Evolutionary conservation across 1,140 invertebrate genomes (phyloP).

Genomic region (Achroia grisella): DNA sequence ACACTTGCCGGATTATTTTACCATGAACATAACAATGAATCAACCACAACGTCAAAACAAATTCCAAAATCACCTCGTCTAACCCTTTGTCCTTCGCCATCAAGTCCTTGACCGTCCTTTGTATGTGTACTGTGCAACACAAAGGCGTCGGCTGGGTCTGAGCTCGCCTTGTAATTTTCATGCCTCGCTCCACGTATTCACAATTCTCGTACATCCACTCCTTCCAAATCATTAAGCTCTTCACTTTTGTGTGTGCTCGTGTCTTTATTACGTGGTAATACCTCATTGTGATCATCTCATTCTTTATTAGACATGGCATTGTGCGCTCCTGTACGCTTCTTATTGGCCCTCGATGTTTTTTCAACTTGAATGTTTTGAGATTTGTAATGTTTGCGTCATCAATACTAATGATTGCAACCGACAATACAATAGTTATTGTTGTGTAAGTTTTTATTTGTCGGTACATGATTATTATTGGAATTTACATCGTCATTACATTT

Average conservation of each 20-base stretch:
- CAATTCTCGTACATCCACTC: conserved; percentile 49
- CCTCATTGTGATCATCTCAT: conserved; percentile 49
- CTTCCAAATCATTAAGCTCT: conserved; percentile 69
- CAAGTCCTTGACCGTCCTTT: conserved; percentile 65
- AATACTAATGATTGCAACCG: conserved; percentile 67
- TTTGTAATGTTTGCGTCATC: conserved; percentile 68
- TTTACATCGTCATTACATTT: conserved; percentile 67
- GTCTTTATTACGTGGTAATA: conserved; percentile 48
- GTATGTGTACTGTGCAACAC: conserved; percentile 43
- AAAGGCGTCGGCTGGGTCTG: conserved; percentile 57
- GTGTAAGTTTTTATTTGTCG: conserved; percentile 32
- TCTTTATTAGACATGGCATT: conserved; percentile 55
- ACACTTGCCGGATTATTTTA: no score
- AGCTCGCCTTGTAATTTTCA: conserved; percentile 62
- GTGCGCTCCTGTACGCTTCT: conserved; percentile 38
- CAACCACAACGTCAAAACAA: conserved; percentile 12
- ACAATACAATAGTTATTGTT: conserved; percentile 65
- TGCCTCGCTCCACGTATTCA: conserved; percentile 57
- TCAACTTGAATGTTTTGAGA: conserved; percentile 44
- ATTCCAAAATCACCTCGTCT: conserved; percentile 16
- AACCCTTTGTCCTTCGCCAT: conserved; percentile 61
- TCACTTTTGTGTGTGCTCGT: conserved; percentile 51
- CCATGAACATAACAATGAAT: not conserved
- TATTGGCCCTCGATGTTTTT: conserved; percentile 62
- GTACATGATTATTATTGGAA: conserved; percentile 34